These are phyloP conservation scores for Drosophila pruinosa DNA, from an alignment of 1,140 invertebrate genomes.

Conservation along the genomic window DNA sequence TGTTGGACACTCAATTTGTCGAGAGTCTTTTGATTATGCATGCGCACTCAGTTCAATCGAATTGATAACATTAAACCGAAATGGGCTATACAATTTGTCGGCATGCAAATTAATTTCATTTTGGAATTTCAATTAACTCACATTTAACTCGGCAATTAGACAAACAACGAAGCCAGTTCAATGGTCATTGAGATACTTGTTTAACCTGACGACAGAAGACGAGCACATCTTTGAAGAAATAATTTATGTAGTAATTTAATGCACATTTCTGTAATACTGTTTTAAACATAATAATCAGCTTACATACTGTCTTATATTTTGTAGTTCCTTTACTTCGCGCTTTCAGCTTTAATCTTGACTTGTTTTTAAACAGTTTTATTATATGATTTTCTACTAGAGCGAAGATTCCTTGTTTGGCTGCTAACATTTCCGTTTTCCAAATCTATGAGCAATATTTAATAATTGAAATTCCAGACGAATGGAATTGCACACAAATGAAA, in stretches of 20 bases:
- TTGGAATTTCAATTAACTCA: constrained; percentile 25
- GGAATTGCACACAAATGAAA: neutral
- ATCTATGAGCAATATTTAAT: neutral
- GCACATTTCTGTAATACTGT: no score
- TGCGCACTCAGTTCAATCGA: constrained; percentile 41
- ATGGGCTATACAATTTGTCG: constrained; percentile 28
- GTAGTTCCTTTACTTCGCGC: no score
- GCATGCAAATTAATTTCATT: constrained; percentile 52
- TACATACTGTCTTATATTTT: no score
- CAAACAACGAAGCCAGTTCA: neutral
- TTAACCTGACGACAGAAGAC: neutral
- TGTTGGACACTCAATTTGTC: neutral
- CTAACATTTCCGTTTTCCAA: neutral
- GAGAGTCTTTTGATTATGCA: constrained; percentile 45
- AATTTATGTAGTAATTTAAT: no score
- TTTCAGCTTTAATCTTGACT: no score
- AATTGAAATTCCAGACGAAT: neutral
- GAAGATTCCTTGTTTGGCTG: no score
- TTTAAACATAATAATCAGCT: no score
- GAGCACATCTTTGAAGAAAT: no score
- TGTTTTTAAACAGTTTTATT: no score
- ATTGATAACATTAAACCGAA: constrained; percentile 29
- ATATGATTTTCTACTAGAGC: no score
- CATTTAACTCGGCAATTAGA: constrained; percentile 46
- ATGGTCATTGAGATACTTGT: neutral